phyloP scores from a whole-genome alignment of 2,888 invertebrate species.

The Zelleria hepariella region DNA sequence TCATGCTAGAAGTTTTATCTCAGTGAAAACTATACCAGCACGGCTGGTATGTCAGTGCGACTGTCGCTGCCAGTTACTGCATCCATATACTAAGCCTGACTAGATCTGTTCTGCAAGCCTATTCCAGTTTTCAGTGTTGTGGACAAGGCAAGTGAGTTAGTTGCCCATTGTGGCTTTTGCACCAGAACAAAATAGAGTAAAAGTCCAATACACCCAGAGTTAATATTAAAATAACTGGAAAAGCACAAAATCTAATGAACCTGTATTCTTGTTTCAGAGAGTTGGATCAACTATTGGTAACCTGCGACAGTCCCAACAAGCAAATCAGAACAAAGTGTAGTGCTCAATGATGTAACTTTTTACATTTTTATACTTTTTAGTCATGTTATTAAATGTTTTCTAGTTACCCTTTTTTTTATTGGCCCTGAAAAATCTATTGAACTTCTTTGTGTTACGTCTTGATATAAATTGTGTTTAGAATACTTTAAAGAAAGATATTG shows the following conservation, averaged over 20 bases:
- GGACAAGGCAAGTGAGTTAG: too few species aligned
- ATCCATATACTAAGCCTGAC: too few species aligned
- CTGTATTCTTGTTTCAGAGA: slow-evolving; percentile 41
- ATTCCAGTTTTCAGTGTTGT: too few species aligned
- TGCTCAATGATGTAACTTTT: slow-evolving; percentile 23
- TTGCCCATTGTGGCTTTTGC: too few species aligned
- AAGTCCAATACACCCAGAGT: too few species aligned
- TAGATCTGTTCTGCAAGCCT: too few species aligned
- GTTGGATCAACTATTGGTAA: slow-evolving; percentile 45
- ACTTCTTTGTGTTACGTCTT: neutral
- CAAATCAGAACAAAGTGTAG: slow-evolving; percentile 27
- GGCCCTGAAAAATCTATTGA: neutral
- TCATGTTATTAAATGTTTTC: neutral
- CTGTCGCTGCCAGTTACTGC: too few species aligned
- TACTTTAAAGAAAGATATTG: neutral
- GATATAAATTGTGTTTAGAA: neutral
- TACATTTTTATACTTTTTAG: slow-evolving; percentile 41
- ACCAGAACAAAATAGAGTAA: too few species aligned
- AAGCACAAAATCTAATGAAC: neutral
- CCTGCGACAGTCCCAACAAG: slow-evolving; percentile 32
- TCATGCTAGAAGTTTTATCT: too few species aligned
- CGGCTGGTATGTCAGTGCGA: too few species aligned
- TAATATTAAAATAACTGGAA: neutral
- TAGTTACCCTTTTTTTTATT: neutral
- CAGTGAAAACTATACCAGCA: too few species aligned